Conservation (phyloP, 2,797 vertebrate genomes). For the Phoeniculus purpureus region DNA sequence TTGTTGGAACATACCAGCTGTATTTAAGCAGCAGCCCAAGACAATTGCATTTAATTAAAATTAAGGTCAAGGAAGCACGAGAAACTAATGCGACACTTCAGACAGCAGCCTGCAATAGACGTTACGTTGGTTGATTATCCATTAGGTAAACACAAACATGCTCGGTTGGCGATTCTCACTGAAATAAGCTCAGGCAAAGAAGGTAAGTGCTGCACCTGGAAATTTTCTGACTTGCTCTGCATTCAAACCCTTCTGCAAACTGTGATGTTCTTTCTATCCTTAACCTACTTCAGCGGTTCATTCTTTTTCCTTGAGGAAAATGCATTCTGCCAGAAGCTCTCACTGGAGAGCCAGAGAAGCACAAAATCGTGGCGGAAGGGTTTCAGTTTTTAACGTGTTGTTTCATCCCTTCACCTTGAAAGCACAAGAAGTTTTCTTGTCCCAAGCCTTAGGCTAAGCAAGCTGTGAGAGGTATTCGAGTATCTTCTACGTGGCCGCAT, state of each 20-base stretch:
- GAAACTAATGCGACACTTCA: slow-evolving; percentile 42
- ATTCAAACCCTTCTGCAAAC: slow-evolving; percentile 24
- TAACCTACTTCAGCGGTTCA: slow-evolving; percentile 55
- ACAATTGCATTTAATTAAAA: slow-evolving; percentile 62
- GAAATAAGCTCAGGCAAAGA: neutral
- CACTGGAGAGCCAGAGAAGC: slow-evolving; percentile 28
- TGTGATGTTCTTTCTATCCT: slow-evolving; percentile 15
- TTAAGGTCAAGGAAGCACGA: slow-evolving; percentile 49
- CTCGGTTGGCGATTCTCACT: slow-evolving; percentile 20
- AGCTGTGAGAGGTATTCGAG: slow-evolving; percentile 12
- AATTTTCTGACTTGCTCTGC: slow-evolving; percentile 32
- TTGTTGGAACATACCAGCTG: slow-evolving; percentile 36
- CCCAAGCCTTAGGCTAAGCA: slow-evolving; percentile 2
- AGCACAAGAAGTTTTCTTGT: neutral
- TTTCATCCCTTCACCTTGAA: slow-evolving; percentile 60
- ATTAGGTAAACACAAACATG: neutral
- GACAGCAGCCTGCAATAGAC: neutral
- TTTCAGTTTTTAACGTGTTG: slow-evolving; percentile 10
- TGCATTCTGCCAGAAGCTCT: slow-evolving; percentile 28
- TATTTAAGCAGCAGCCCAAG: slow-evolving; percentile 52
- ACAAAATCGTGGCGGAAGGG: neutral
- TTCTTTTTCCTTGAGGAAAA: slow-evolving; percentile 51
- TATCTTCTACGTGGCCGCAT: neutral
- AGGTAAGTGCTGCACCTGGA: neutral
- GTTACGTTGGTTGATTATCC: slow-evolving; percentile 36